Evolutionary conservation across 2,888 invertebrate species (phyloP), one percentile per base, ranked within the genome.

Genomic region (Lamellibrachia columna): DNA sequence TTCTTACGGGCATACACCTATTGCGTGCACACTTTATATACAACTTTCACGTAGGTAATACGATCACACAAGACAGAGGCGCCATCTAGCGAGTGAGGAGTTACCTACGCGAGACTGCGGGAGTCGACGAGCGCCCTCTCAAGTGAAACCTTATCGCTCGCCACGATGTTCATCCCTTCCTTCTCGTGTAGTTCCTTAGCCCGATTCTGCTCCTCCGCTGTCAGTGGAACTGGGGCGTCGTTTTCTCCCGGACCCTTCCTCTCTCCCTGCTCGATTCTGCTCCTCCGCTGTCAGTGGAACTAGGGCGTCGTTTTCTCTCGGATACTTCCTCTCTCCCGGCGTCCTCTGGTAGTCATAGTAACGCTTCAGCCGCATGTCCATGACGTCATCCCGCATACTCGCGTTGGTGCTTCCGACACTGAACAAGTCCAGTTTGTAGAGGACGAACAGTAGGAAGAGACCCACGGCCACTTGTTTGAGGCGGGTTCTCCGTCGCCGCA

Each of bases 101-200:
- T 15, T 75, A 75, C 75, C 22, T 75, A 75, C 75, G 75, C 75
- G 6, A 75, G 75, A 75, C 75, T 75, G 93, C 98, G 95, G 95
- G 97, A 96, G 97, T 97, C 98, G 95, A 97, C 97, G 75, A 98
- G 96, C 94, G 98, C 98, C 94, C 99, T 97, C 96, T 98, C 98
- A 95, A 98, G 97, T 0, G 98, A 97, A 95, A 99, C 98, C 96
- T 98, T 98, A 96, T 99, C 98, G 96, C 98, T 99, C 8, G 99
- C 97, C 94, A 98, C 97, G 93, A 98, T 98, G 96, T 99, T 99
- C 94, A 99, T 97, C 1, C 99, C 99, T 94, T 98, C 98, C 95
- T 98, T 98, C 95, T 98, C 98, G 96, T 98, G 97, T 0, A 98
- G 97, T 94, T 97, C 97, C 93, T 98, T 98, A 53, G 97, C 95